phyloP scores from a whole-genome alignment of 2,113 vertebrate species.

The Silurus meridionalis region DNA sequence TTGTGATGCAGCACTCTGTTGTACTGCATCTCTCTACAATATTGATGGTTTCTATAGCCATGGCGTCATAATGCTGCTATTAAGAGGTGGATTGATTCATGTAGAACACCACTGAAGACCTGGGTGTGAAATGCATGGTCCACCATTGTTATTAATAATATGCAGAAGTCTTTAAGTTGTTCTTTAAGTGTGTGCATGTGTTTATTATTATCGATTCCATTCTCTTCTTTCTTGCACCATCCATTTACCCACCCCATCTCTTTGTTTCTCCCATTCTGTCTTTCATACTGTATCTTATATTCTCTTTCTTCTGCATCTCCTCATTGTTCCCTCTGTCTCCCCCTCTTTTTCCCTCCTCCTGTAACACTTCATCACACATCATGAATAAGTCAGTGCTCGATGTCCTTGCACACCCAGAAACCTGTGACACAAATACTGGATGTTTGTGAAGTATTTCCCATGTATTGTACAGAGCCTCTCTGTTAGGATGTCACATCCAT shows the following conservation, averaged over 20 bases:
- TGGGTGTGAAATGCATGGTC: too few species aligned
- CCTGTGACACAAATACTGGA: constrained; percentile 12
- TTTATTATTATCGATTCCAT: neutral
- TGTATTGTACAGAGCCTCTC: neutral
- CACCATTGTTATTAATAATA: too few species aligned
- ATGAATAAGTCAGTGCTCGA: neutral
- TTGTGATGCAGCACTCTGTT: too few species aligned
- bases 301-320: neutral
- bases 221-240: neutral
- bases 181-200: neutral
- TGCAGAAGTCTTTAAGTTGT: too few species aligned
- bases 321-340: neutral
- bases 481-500: neutral
- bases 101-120: too few species aligned
- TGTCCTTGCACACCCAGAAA: constrained; percentile 8
- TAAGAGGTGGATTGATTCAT: too few species aligned
- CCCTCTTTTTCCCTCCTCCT: neutral
- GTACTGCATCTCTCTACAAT: too few species aligned
- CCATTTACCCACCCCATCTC: neutral
- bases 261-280: neutral
- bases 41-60: too few species aligned
- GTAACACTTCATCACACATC: neutral
- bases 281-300: neutral
- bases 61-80: too few species aligned
- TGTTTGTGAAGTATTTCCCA: neutral